Evolutionary conservation across 2,113 vertebrate species (phyloP), one percentile per base, ranked within the genome.

Genomic region (Thalassoma bifasciatum): DNA sequence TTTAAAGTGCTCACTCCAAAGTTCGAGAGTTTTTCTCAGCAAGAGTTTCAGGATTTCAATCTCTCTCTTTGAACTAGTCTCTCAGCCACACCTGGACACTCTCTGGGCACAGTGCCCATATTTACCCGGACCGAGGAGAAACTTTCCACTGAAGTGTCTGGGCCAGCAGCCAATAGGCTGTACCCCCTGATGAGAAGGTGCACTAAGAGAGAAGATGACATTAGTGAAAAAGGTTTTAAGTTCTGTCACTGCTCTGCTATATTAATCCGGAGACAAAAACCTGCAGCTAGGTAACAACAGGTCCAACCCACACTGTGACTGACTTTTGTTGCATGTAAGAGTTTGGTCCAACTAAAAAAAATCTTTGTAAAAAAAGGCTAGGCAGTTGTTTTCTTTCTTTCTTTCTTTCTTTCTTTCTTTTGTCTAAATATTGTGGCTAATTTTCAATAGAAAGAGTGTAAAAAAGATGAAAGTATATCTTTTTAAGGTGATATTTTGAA

Each of bases 141-240:
- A 69, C 56, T 63, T 83, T 72, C 77, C 79, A 22, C 37, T 72
- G 24, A 83, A 66, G 40, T 49, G 63, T 49, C 60, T 69, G 76
- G 83, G 83, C 77, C 60, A n/a, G 10, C 21, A 24, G 72, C 81
- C 79, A 86, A 75, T 40, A 23, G 38, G 54, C 10, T 22, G 62
- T 76, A 79, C 51, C 24, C 63, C 57, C 57, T 81, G 79, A 77
- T 67, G 40, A 40, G 37, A 72, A 62, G 36, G 34, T 58, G 53
- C 57, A 66, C 56, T 72, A 69, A 46, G 46, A 42, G 37, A n/a
- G 21, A 71, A 42, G n/a, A 60, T 1, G 12, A 36, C 10, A 53
- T 67, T 19, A 47, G 22, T 74, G 66, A 50, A 62, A 40, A 9
- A 8, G n/a, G 44, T 72, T 62, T 67, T 13, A 46, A 63, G 34